These are phyloP conservation scores for Drosophila ogumai DNA, from an alignment of 1,140 invertebrate species.

Conservation along the genomic window DNA sequence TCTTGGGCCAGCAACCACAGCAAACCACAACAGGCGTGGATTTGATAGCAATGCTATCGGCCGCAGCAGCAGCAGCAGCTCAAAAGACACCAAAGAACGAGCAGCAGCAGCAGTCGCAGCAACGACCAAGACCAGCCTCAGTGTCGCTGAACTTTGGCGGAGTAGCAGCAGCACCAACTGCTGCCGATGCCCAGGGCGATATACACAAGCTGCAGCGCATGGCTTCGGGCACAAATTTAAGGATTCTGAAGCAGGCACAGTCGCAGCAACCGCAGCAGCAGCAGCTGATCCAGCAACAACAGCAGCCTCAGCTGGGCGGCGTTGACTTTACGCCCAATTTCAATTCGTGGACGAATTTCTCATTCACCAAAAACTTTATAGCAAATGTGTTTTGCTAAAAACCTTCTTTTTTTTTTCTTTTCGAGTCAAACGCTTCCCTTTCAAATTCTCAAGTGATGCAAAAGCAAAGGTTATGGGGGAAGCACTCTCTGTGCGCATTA, in stretches of 20 bases:
- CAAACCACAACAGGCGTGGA: constrained; percentile 68
- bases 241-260: constrained; percentile 65
- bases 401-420: neutral
- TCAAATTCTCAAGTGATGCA: constrained; percentile 45
- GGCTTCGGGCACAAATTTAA: constrained; percentile 78
- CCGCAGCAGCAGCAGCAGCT: constrained; percentile 67
- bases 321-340: constrained; percentile 74
- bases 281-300: constrained; percentile 35
- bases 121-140: constrained; percentile 76
- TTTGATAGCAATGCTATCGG: constrained; percentile 71
- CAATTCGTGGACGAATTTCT: constrained; percentile 84
- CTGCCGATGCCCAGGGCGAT: constrained; percentile 37
- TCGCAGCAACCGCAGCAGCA: constrained; percentile 62
- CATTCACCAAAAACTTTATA: constrained; percentile 84
- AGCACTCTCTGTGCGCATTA: constrained; percentile 17
- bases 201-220: constrained; percentile 69
- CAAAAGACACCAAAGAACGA: constrained; percentile 58
- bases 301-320: constrained; percentile 11
- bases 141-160: constrained; percentile 66
- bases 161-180: constrained; percentile 28
- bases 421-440: constrained; percentile 18
- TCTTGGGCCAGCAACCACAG: constrained; percentile 43
- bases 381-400: constrained; percentile 84
- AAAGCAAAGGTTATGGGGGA: constrained; percentile 51
- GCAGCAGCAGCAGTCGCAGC: constrained; percentile 41